These are phyloP conservation scores for Pantelozetes paolii DNA, from an alignment of 2,888 invertebrate species.

Conservation along the genomic window DNA sequence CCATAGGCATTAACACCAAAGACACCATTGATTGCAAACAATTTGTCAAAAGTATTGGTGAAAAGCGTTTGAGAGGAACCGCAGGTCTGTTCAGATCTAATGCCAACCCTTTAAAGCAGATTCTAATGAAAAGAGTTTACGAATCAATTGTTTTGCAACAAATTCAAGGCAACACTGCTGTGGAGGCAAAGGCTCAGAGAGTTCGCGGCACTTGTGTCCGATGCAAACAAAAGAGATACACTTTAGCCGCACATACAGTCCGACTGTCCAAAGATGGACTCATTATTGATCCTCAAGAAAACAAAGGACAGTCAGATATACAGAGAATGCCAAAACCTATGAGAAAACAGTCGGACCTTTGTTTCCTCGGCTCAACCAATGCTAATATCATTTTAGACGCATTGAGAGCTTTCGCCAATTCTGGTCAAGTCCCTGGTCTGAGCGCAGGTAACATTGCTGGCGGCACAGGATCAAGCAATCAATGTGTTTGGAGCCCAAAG, in stretches of 20 bases:
- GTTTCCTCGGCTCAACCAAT: conserved; percentile 17
- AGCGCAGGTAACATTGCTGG: neutral
- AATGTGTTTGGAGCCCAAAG: neutral
- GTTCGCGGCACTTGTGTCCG: conserved; percentile 39
- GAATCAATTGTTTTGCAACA: neutral
- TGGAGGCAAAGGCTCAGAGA: neutral
- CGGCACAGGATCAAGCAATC: neutral
- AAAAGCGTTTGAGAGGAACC: conserved; percentile 64
- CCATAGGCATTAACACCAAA: neutral
- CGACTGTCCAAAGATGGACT: conserved; percentile 59
- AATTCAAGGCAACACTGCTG: neutral
- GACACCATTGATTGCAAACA: neutral
- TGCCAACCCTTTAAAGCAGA: conserved; percentile 50
- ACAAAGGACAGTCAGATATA: conserved; percentile 20
- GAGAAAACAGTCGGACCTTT: conserved; percentile 45
- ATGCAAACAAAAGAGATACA: conserved; percentile 44
- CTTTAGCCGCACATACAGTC: conserved; percentile 59
- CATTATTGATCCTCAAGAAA: conserved; percentile 51
- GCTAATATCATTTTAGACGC: conserved; percentile 38
- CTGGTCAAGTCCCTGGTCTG: neutral
- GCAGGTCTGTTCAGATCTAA: conserved; percentile 63
- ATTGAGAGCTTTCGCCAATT: conserved; percentile 14
- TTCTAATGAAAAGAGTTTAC: conserved; percentile 39
- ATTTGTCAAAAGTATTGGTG: conserved; percentile 56
- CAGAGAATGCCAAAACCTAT: conserved; percentile 46